Evolutionary conservation across 2,113 vertebrate species (phyloP), one percentile per base, ranked within the genome.

Genomic region (Plectropomus leopardus): DNA sequence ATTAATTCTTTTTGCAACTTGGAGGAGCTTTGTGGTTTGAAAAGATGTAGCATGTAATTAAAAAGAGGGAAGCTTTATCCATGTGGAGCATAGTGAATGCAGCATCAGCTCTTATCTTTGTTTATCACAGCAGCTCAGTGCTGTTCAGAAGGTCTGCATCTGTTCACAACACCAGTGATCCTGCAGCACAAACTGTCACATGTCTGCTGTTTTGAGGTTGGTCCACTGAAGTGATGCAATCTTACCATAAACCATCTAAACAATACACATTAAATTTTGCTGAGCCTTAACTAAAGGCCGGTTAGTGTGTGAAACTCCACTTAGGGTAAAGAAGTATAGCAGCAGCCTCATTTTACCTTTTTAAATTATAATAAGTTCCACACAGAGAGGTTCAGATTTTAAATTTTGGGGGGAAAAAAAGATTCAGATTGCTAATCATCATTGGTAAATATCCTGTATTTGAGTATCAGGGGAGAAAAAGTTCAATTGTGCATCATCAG

Each of bases 21-120:
- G 24, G 42, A 60, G 21, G 42, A 50, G 57, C 71, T 21, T 3
- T 2, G 9, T 14, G 24, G 36, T 40, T 58, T 64, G 24, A 47
- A 5, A 53, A 54, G 50, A 55, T 13, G 13, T 14, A 4, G 47
- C 60, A 44, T n/a, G 48, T 55, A 65, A 65, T 30, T 53, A 54
- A 42, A 51, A 51, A 1, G 11, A 40, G 57, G 70, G 15, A 73
- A 24, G 15, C 57, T 45, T 34, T 60, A 53, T 51, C 34, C 19
- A 44, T 24, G 34, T 45, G 48, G 47, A 64, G 72, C 59, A 32
- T 48, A 54, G 59, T 75, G 48, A 64, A 64, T 54, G 58, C 71
- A 74, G 58, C 71, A 63, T 42, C 71, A 64, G 59, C 72, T 53
- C 19, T 64, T 54, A 61, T n/a, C 72, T 64, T 53, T 1, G n/a